Conservation (phyloP, 2,888 invertebrate genomes). For the Dromius quadrimaculatus region DNA sequence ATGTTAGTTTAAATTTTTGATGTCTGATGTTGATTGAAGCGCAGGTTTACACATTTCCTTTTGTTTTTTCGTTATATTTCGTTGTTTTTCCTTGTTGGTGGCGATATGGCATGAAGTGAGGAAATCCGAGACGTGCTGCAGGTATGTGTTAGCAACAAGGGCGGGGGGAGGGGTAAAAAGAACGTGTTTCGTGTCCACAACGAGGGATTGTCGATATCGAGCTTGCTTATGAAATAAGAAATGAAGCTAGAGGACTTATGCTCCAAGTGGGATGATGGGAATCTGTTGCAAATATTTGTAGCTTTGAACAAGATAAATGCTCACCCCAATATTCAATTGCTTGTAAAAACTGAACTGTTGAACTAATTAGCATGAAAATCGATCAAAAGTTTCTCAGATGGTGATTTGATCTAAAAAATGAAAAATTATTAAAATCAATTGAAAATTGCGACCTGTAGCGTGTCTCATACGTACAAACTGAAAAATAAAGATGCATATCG, state of each 20-base stretch:
- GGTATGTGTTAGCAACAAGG: background rate
- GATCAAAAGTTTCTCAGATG: too few species aligned
- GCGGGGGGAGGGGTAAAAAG: background rate
- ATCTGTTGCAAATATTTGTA: too few species aligned
- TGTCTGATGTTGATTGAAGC: slow-evolving; percentile 24
- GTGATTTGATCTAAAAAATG: too few species aligned
- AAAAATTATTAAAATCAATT: too few species aligned
- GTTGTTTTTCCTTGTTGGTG: slow-evolving; percentile 17
- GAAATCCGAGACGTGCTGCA: slow-evolving; percentile 45
- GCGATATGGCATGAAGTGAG: slow-evolving; percentile 22
- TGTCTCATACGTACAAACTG: too few species aligned
- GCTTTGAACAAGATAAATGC: too few species aligned
- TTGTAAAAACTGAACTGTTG: too few species aligned
- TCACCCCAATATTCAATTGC: too few species aligned
- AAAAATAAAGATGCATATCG: too few species aligned
- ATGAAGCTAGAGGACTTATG: background rate
- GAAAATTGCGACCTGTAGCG: too few species aligned
- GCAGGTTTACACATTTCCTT: background rate
- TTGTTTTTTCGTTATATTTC: slow-evolving; percentile 1
- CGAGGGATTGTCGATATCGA: slow-evolving; percentile 15
- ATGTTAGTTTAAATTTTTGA: slow-evolving; percentile 53
- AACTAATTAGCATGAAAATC: too few species aligned
- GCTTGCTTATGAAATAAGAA: background rate
- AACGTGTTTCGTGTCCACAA: slow-evolving; percentile 29
- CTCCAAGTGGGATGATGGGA: too few species aligned